Conservation (phyloP, 2,113 vertebrate species). For the Coracopsis vasa region DNA sequence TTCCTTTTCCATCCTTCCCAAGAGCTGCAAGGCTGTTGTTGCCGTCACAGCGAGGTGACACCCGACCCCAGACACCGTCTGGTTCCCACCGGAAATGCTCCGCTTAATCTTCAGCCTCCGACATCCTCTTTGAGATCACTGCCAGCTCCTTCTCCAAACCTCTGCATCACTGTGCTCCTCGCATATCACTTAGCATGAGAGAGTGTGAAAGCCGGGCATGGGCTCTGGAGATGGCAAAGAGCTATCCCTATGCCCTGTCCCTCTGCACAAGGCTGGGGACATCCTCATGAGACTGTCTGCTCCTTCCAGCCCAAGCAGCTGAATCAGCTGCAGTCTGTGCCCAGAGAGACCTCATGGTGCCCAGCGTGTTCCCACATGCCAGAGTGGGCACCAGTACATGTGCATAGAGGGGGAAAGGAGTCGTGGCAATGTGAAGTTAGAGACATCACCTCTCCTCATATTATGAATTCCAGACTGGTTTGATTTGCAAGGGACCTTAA, state of each 20-base stretch:
- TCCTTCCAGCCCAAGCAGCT: background rate
- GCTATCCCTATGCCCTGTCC: background rate
- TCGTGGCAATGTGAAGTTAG: accelerated
- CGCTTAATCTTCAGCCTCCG: background rate
- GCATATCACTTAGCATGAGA: background rate
- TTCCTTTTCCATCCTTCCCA: slow-evolving; percentile 43
- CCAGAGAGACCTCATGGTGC: accelerated
- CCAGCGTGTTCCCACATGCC: accelerated
- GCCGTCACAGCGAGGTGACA: background rate
- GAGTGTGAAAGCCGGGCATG: background rate
- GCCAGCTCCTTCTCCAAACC: background rate
- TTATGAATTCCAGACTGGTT: background rate
- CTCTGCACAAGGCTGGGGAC: background rate
- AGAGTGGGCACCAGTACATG: accelerated
- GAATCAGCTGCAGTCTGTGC: background rate
- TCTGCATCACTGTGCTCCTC: background rate
- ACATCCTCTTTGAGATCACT: background rate
- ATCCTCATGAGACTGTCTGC: background rate
- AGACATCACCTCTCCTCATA: background rate
- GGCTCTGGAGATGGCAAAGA: background rate
- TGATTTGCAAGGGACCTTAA: background rate
- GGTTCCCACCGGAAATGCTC: background rate
- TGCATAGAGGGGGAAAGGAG: background rate
- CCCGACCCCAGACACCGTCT: background rate
- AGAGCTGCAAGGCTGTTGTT: background rate